phyloP scores from a whole-genome alignment of 2,797 vertebrate genomes.

The Xenentodon cancila region DNA sequence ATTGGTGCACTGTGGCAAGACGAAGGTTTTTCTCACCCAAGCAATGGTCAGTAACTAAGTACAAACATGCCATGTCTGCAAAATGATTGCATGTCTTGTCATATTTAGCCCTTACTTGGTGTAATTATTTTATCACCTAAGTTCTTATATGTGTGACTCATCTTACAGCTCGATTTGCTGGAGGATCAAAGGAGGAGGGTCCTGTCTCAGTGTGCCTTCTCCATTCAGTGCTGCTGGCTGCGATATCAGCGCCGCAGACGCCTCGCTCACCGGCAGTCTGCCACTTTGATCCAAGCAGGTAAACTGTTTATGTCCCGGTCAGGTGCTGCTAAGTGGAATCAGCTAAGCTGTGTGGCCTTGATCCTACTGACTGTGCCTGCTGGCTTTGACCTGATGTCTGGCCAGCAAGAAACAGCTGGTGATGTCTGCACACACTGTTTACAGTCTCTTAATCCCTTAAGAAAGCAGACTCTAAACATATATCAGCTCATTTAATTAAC shows the following conservation, averaged over 20 bases:
- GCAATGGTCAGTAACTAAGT: slow-evolving; percentile 80
- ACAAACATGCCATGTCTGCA: background rate
- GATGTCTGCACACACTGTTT: slow-evolving; percentile 37
- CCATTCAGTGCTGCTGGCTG: slow-evolving; percentile 92
- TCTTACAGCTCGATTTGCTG: slow-evolving; percentile 87
- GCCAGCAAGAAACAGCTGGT: slow-evolving; percentile 43
- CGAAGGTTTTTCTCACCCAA: slow-evolving; percentile 93
- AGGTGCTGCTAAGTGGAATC: background rate
- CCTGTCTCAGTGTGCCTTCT: slow-evolving; percentile 83
- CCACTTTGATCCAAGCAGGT: slow-evolving; percentile 93
- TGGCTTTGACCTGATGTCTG: slow-evolving; percentile 39
- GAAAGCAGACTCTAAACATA: background rate
- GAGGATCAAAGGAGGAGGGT: slow-evolving; percentile 83
- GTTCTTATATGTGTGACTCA: slow-evolving; percentile 20
- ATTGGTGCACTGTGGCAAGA: slow-evolving; percentile 88
- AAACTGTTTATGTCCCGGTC: slow-evolving; percentile 44
- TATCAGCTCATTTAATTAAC: slow-evolving; percentile 1
- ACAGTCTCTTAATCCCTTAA: slow-evolving; percentile 19
- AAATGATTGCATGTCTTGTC: background rate
- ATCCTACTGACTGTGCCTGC: slow-evolving; percentile 9
- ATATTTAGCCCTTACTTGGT: background rate
- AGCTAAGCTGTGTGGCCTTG: slow-evolving; percentile 14
- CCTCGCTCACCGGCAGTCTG: slow-evolving; percentile 73
- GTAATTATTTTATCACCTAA: too few relatives aligned
- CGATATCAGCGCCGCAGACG: slow-evolving; percentile 74